These are phyloP conservation scores for Sarcophaga caerulescens DNA, from an alignment of 2,888 invertebrate species.

Conservation along the genomic window DNA sequence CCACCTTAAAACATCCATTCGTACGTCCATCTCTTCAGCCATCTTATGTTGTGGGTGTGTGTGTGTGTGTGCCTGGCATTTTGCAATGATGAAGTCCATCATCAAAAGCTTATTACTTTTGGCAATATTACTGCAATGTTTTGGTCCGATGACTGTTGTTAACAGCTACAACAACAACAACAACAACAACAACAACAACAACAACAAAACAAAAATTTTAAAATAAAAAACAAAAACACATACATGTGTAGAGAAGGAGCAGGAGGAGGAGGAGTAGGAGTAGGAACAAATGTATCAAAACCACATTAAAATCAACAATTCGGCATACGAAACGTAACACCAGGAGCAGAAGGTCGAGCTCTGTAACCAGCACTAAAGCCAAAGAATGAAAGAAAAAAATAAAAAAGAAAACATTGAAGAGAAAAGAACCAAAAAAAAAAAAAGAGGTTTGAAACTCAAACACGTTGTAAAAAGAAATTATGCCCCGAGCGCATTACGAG, in stretches of 20 bases:
- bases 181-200: conserved; percentile 38
- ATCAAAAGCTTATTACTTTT: conserved; percentile 62
- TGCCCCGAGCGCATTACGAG: conserved; percentile 59
- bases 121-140: conserved; percentile 44
- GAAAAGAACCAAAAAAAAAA: conserved; percentile 10
- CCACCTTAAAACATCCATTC: no score
- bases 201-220: conserved; percentile 18
- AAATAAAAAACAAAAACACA: conserved; percentile 4
- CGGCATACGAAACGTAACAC: neutral
- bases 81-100: conserved; percentile 21
- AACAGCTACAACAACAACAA: conserved; percentile 52
- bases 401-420: conserved; percentile 16
- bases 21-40: no score
- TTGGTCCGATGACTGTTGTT: neutral
- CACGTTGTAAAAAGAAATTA: conserved; percentile 49
- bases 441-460: neutral
- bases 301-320: conserved; percentile 58
- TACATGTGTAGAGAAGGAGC: no score
- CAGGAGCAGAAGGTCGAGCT: neutral
- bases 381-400: neutral
- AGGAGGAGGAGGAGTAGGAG: neutral
- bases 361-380: neutral
- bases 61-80: neutral
- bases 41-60: neutral
- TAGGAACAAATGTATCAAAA: conserved; percentile 36